Base-by-base conservation (phyloP, 2,797 vertebrate species). In the Neoniphon sammara region DNA sequence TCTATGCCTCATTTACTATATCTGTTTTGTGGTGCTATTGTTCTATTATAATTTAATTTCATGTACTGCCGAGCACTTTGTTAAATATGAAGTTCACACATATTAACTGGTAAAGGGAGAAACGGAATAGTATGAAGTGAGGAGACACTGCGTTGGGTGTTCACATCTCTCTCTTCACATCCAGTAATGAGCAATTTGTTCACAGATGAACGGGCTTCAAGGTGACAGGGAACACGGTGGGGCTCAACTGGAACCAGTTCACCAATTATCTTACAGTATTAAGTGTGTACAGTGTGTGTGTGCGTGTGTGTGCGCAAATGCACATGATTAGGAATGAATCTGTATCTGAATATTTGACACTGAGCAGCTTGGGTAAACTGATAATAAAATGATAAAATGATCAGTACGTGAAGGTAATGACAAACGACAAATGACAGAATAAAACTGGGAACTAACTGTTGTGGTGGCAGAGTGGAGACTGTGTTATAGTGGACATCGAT, bases 171-270 rank as follows among this genome's bases (percentile, higher is more conserved):
- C 25, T 7, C 10, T n/a, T n/a, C n/a, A 47, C 39, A 49, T n/a
- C 18, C 46, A 1, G 17, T 47, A 49, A 49, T 49, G 46, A 49
- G 18, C 46, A 52, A 31, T 52, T 52, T 53, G 49, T 36, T 30
- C 30, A 52, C 6, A 21, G 42, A 65, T 65, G 7, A 52, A 52
- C 36, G 12, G 15, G 30, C n/a, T 65, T 36, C 47, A 52, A 65
- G 47, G 63, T 46, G 49, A 6, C n/a, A 0, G 5, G 21, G 18
- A 36, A 30, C 34, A 23, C 42, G 15, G 42, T 2, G 42, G 42
- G 12, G 42, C 42, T 14, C 42, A 44, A 44, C 42, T n/a, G 18
- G 2, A 17, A n/a, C 1, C 7, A 17, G 5, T 49, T 49, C 46
- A n/a, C 27, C 44, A 50, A 20, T 57, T 27, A 15, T 31, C 30